Conservation (phyloP, 2,113 vertebrate genomes). For the Microcebus tavaratra region DNA sequence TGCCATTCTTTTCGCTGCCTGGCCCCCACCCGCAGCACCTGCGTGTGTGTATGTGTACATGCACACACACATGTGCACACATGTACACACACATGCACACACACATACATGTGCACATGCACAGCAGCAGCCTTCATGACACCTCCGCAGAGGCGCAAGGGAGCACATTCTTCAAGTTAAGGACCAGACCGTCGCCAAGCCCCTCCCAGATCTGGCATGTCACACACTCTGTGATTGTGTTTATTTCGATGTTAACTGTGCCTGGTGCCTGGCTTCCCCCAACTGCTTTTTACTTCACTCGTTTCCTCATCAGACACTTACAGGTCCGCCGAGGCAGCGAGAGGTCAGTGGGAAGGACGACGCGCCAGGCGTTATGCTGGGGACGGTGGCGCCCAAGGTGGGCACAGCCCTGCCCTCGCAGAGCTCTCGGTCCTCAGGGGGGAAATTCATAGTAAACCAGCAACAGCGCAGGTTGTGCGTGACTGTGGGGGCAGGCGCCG, state of each 20-base stretch:
- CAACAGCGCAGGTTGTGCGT: rapidly evolving
- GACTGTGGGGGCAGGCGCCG: rapidly evolving
- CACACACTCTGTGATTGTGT: not conserved
- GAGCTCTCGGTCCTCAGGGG: not conserved
- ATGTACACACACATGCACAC: too few species aligned
- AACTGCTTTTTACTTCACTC: not conserved
- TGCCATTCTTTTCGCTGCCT: not conserved
- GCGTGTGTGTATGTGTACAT: not conserved
- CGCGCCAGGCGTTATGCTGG: not conserved
- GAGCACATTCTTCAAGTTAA: not conserved
- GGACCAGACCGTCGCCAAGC: not conserved
- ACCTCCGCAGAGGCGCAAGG: rapidly evolving
- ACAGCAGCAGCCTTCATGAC: not conserved
- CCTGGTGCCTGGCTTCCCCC: not conserved
- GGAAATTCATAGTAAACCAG: not conserved
- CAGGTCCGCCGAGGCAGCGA: too few species aligned
- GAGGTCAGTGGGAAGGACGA: too few species aligned
- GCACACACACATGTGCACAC: rapidly evolving
- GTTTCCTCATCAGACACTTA: not conserved
- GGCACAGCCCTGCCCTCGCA: not conserved
- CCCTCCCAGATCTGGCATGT: not conserved
- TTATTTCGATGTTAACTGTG: not conserved
- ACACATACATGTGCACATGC: not conserved
- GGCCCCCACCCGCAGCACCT: too few species aligned
- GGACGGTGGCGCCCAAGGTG: not conserved